Conservation (phyloP, 2,888 invertebrate genomes). For the Conus canariensis region DNA sequence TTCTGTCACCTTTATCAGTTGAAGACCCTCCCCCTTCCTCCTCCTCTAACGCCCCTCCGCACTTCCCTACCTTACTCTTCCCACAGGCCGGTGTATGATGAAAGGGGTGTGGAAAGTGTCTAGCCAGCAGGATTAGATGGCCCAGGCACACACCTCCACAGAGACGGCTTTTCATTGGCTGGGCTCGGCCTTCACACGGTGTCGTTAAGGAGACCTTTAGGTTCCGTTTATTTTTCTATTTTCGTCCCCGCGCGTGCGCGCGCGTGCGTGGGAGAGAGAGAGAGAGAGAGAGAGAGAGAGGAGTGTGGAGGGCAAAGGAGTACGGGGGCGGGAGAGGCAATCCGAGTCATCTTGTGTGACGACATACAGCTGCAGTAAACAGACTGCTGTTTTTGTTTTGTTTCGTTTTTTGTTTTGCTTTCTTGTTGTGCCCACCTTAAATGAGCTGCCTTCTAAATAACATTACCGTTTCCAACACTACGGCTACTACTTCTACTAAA, state of each 20-base stretch:
- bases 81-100: neutral
- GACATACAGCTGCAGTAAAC: too few species aligned
- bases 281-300: neutral
- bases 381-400: too few species aligned
- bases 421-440: too few species aligned
- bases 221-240: neutral
- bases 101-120: neutral
- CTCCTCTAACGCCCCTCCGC: neutral
- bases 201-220: neutral
- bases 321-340: neutral
- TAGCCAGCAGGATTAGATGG: neutral
- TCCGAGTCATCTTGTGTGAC: too few species aligned
- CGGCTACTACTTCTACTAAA: too few species aligned
- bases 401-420: too few species aligned
- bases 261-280: neutral
- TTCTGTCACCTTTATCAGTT: neutral
- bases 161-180: neutral
- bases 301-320: neutral
- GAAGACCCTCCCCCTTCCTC: neutral
- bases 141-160: constrained; percentile 1
- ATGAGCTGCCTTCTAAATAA: too few species aligned
- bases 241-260: neutral
- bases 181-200: neutral
- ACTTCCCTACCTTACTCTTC: too few species aligned
- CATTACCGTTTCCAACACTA: too few species aligned